Conservation (phyloP, 2,888 invertebrate species). For the Idaea straminata region DNA sequence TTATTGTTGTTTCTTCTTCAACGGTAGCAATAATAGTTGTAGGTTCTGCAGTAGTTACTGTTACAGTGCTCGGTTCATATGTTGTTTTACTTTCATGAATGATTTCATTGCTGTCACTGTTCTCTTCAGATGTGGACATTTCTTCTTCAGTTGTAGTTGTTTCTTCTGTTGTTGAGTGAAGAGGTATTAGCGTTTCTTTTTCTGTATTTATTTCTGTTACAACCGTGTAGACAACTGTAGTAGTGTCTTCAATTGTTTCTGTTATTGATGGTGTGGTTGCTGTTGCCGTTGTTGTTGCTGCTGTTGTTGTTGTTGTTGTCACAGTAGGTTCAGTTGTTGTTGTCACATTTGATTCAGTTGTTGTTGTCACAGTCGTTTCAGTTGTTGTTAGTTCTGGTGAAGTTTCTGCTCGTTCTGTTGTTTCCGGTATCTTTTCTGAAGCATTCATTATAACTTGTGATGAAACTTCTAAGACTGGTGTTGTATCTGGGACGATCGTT, state of each 20-base stretch:
- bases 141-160: constrained; percentile 36
- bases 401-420: constrained; percentile 30
- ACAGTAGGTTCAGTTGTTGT: constrained; percentile 24
- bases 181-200: constrained; percentile 38
- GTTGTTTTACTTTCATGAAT: constrained; percentile 41
- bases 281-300: constrained; percentile 31
- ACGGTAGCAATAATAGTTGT: background rate
- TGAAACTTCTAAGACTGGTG: constrained; percentile 53
- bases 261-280: constrained; percentile 23
- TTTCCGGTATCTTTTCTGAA: constrained; percentile 34
- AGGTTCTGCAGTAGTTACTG: constrained; percentile 24
- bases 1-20: background rate
- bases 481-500: constrained; percentile 50
- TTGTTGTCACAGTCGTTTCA: constrained; percentile 22
- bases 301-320: constrained; percentile 23
- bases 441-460: constrained; percentile 51
- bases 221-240: constrained; percentile 49
- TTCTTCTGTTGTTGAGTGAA: constrained; percentile 31
- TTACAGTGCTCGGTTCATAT: constrained; percentile 9
- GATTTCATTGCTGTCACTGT: constrained; percentile 64
- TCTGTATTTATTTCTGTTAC: constrained; percentile 61
- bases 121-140: constrained; percentile 52
- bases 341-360: constrained; percentile 27
- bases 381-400: constrained; percentile 17
- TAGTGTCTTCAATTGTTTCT: constrained; percentile 35